phyloP scores from a whole-genome alignment of 2,888 invertebrate genomes.

The Steinernema hermaphroditum region DNA sequence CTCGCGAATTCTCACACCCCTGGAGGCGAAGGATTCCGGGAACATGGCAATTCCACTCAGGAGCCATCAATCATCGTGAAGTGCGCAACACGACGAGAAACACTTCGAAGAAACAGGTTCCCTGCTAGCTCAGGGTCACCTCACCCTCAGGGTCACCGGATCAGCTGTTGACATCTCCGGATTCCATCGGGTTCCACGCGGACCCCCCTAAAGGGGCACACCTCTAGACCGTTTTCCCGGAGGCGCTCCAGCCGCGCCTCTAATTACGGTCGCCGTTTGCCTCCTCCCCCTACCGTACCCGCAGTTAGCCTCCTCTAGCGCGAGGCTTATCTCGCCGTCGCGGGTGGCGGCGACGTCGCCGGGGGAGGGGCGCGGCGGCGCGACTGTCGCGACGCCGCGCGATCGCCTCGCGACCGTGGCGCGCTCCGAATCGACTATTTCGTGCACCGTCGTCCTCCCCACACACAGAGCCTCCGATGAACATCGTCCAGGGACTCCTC shows the following conservation, averaged over 20 bases:
- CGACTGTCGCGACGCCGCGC: conserved; percentile 18
- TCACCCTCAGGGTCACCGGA: conserved; percentile 12
- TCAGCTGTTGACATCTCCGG: conserved; percentile 21
- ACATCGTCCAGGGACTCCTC: conserved; percentile 61
- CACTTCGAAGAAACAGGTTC: conserved; percentile 28
- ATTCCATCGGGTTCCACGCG: background rate
- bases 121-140: background rate
- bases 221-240: background rate
- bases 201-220: background rate
- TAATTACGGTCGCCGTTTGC: too few species aligned
- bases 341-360: background rate
- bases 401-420: background rate
- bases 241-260: too few species aligned
- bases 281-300: conserved; percentile 9
- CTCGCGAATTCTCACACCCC: background rate
- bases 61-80: conserved; percentile 8
- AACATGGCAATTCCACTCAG: background rate
- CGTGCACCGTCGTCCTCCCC: conserved; percentile 20
- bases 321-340: background rate
- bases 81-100: conserved; percentile 13
- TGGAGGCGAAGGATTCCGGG: background rate
- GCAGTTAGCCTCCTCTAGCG: background rate
- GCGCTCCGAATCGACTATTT: conserved; percentile 21
- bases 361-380: conserved; percentile 14
- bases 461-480: conserved; percentile 47